These are phyloP conservation scores for Amitus sp. DNA, from an alignment of 2,888 invertebrate species.

Conservation along the genomic window DNA sequence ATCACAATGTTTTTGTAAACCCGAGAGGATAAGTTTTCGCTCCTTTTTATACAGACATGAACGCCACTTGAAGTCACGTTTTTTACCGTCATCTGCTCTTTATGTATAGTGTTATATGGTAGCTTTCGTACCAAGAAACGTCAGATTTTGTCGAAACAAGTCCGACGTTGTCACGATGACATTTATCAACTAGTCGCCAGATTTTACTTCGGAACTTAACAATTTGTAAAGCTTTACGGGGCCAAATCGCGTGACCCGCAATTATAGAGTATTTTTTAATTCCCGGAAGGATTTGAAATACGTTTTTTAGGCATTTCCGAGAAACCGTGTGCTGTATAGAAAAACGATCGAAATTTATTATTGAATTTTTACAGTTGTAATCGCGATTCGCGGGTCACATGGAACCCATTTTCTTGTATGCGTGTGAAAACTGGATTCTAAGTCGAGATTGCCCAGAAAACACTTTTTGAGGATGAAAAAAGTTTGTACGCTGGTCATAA, in stretches of 20 bases:
- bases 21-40: not conserved
- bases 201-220: too few species aligned
- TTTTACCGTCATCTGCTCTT: conserved; percentile 1
- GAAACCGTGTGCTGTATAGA: too few species aligned
- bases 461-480: not conserved
- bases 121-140: conserved; percentile 5
- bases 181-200: too few species aligned
- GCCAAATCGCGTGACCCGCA: too few species aligned
- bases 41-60: not conserved
- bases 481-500: conserved; percentile 11
- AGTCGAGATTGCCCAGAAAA: not conserved
- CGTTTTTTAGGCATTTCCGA: too few species aligned
- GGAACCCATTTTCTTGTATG: not conserved
- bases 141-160: not conserved
- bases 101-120: conserved; percentile 5
- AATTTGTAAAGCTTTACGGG: not conserved
- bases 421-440: not conserved
- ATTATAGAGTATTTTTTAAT: too few species aligned
- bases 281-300: too few species aligned
- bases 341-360: too few species aligned
- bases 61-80: too few species aligned
- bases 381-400: too few species aligned
- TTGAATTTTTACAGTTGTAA: too few species aligned
- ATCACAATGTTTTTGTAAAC: not conserved
- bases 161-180: too few species aligned